A percentile compares a stretch with the other conserved stretches of the same genome.
Conservation (phyloP, 1,140 invertebrate genomes). For the Apis florea region DNA sequence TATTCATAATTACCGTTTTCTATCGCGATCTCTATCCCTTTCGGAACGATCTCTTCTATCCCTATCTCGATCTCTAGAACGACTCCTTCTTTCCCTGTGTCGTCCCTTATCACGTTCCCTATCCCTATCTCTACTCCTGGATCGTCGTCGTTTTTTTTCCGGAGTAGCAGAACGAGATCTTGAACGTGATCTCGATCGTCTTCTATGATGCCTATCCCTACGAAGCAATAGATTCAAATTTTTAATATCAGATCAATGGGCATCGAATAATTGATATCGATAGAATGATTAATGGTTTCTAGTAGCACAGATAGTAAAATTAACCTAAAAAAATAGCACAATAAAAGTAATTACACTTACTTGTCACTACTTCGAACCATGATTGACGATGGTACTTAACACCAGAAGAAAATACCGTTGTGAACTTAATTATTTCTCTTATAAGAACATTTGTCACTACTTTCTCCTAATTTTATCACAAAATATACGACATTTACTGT, state of each 20-base stretch:
- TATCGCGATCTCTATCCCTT: constrained; percentile 74
- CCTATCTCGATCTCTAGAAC: constrained; percentile 74
- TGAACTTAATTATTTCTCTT: not conserved
- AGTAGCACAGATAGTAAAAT: not conserved
- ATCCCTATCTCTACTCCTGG: constrained; percentile 83
- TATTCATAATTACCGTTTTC: constrained; percentile 63
- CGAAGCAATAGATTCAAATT: constrained; percentile 18
- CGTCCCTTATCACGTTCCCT: constrained; percentile 80
- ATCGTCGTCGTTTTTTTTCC: constrained; percentile 83
- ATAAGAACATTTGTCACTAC: not conserved
- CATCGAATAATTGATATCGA: not conserved
- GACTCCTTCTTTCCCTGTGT: constrained; percentile 75
- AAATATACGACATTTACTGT: constrained; percentile 5
- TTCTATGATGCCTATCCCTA: constrained; percentile 77
- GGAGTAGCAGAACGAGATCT: constrained; percentile 81
- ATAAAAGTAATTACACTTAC: constrained; percentile 56
- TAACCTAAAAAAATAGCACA: constrained; percentile 59
- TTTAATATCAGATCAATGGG: not conserved
- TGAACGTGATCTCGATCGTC: constrained; percentile 75
- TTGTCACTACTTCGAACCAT: constrained; percentile 73
- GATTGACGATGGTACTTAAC: constrained; percentile 19
- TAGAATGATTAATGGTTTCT: not conserved
- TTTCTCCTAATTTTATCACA: not conserved
- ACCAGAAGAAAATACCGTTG: not conserved
- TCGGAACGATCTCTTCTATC: constrained; percentile 68